Evolutionary conservation across 2,888 invertebrate genomes (phyloP), one percentile per base, ranked within the genome.

Genomic region (Iphiclides podalirius): DNA sequence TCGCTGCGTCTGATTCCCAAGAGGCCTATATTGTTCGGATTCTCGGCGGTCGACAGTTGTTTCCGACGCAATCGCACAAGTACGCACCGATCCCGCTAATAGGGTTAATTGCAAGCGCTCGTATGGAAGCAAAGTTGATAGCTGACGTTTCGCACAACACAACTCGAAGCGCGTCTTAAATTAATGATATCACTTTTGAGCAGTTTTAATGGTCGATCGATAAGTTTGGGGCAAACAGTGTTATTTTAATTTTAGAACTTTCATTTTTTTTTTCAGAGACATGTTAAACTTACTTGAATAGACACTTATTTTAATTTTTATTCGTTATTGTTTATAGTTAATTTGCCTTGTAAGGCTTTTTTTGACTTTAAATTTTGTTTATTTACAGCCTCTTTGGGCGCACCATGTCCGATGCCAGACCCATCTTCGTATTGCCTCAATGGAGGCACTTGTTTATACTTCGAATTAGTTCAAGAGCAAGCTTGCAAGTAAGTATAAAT

Each of bases 391-490:
- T 70, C 77, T 48, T 67, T 91, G 75, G 92, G 92, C 63, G 91
- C 90, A 59, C 91, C 92, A 57, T 93, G 93, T 79, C 93, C 93
- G 53, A 91, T 92, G 88, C 84, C 90, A 61, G 90, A 85, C 55
- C 88, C 88, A 14, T 82, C 92, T 61, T 92, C 92, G 62, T 96
- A 93, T 85, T 97, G 96, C 89, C 92, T 95, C 80, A 96, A 96
- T 79, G 95, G 95, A 70, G 96, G 96, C 76, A 94, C 93, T 61
- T 97, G 97, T 89, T 92, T 93, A 79, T 93, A 93, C 85, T 94
- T 94, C 84, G 91, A 92, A 79, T 91, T 93, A 67, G 93, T 96
- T 71, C 92, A 92, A 76, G 94, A 94, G 88, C 92, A 93, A 77
- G 94, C 93, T 79, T 96, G 96, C 94, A 93, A 93, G 96, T 96